phyloP scores from a whole-genome alignment of 2,888 invertebrate species.

The Tryphoninae sp. region DNA sequence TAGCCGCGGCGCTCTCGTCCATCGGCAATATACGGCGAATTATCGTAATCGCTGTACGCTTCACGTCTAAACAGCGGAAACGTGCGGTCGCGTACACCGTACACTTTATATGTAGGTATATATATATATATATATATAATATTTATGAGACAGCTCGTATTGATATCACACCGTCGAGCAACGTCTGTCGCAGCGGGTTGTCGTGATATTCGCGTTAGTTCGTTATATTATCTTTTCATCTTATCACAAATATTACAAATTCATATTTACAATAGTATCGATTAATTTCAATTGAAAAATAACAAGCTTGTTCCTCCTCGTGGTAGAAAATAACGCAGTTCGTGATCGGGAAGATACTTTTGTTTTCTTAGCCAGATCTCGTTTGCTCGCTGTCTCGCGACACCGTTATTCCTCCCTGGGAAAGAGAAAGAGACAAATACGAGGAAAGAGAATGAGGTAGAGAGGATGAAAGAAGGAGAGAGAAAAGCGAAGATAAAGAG shows the following conservation, averaged over 20 bases:
- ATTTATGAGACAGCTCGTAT: neutral
- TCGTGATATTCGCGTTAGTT: neutral
- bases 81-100: slow-evolving; percentile 59
- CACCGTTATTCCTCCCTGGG: slow-evolving; percentile 42
- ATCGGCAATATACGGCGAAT: slow-evolving; percentile 51
- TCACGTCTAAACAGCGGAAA: slow-evolving; percentile 66
- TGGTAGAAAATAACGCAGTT: slow-evolving; percentile 28
- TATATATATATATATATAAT: neutral
- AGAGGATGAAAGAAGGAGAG: slow-evolving; percentile 8
- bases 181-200: neutral
- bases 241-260: neutral
- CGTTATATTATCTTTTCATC: neutral
- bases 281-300: too few species aligned
- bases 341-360: slow-evolving; percentile 37
- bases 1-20: slow-evolving; percentile 13
- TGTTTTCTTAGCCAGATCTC: slow-evolving; percentile 37
- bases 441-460: neutral
- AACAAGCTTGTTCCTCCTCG: slow-evolving; percentile 13
- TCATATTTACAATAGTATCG: neutral
- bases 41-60: slow-evolving; percentile 66
- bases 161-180: neutral
- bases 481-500: slow-evolving; percentile 12
- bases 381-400: slow-evolving; percentile 30
- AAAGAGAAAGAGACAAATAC: slow-evolving; percentile 25
- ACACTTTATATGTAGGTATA: slow-evolving; percentile 1